Percentiles rank a stretch among this genome's conserved stretches.
Conservation (phyloP, 2,113 vertebrate genomes). For the Sarotherodon lohbergeri region DNA sequence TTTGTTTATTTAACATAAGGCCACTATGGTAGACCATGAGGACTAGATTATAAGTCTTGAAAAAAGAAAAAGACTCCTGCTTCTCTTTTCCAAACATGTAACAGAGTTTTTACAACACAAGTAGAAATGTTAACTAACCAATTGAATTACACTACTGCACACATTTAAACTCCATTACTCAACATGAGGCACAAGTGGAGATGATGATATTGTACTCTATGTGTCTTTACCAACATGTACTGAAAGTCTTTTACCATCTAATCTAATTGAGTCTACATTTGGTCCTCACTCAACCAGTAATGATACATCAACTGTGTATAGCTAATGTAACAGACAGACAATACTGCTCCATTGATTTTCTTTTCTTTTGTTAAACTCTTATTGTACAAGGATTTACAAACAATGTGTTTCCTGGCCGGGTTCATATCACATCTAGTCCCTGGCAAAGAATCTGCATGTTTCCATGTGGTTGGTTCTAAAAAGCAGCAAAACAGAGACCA, state of each 20-base stretch:
- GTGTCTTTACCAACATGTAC: not conserved
- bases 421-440: not conserved
- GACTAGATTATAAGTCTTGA: conserved; percentile 36
- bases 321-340: conserved; percentile 24
- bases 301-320: conserved; percentile 21
- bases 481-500: conserved; percentile 19
- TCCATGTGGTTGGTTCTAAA: conserved; percentile 3
- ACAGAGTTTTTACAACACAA: conserved; percentile 32
- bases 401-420: conserved; percentile 7
- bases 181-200: conserved; percentile 63
- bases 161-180: conserved; percentile 51
- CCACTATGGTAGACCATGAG: conserved; percentile 72
- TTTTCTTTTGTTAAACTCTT: conserved; percentile 11
- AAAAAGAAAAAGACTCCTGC: conserved; percentile 11
- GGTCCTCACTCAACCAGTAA: conserved; percentile 66
- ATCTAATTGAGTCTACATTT: conserved; percentile 44
- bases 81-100: conserved; percentile 14
- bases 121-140: conserved; percentile 13
- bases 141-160: conserved; percentile 45
- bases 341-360: conserved; percentile 29
- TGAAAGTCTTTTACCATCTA: conserved; percentile 27
- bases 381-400: conserved; percentile 47
- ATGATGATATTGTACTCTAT: conserved; percentile 21
- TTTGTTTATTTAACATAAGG: conserved; percentile 73
- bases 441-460: not conserved